Conservation (phyloP, 2,797 vertebrate genomes). For the Cyclura pinguis region DNA sequence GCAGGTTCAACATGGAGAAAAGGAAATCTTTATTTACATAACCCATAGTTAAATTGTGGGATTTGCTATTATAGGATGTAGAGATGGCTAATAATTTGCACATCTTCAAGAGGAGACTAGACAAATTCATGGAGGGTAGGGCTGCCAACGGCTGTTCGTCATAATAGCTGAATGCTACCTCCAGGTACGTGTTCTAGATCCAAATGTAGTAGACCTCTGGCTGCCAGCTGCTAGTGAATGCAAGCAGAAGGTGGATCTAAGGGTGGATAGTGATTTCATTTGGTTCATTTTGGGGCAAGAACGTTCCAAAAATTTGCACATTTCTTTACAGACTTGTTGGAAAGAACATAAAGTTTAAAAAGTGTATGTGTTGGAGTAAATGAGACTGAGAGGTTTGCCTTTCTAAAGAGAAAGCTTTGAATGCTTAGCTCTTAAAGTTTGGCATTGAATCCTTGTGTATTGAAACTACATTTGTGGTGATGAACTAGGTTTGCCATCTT, state of each 20-base stretch:
- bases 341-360: too few relatives aligned
- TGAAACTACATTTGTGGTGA: not conserved
- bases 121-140: not conserved
- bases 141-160: not conserved
- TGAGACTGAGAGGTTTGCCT: too few relatives aligned
- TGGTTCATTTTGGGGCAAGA: not conserved
- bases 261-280: not conserved
- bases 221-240: not conserved
- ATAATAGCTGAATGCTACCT: not conserved
- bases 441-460: not conserved
- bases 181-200: not conserved
- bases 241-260: not conserved
- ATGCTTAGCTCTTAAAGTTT: not conserved
- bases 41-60: not conserved
- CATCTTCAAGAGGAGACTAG: not conserved
- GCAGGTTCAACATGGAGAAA: not conserved
- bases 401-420: too few relatives aligned
- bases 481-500: not conserved
- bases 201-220: not conserved
- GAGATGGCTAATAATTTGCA: not conserved
- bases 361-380: too few relatives aligned
- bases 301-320: not conserved
- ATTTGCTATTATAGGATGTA: not conserved
- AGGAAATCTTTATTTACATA: not conserved
- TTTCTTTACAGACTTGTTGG: too few relatives aligned